These are phyloP conservation scores for Melangyna quadrimaculata DNA, from an alignment of 2,888 invertebrate species.

Conservation along the genomic window DNA sequence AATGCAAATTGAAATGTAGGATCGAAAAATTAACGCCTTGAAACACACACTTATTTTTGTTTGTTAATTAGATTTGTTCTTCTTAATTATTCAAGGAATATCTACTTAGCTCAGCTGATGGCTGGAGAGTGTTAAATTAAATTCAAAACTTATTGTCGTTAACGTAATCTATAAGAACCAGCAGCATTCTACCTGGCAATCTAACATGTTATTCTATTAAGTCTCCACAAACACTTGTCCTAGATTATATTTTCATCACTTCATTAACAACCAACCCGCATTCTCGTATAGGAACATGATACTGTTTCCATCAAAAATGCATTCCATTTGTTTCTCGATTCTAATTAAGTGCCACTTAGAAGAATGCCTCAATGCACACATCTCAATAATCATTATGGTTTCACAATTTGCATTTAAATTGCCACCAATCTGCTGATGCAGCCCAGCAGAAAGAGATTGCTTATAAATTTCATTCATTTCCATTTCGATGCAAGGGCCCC, in stretches of 20 bases:
- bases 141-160: neutral
- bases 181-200: neutral
- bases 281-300: neutral
- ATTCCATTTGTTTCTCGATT: neutral
- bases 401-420: slow-evolving; percentile 65
- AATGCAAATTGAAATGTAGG: no score
- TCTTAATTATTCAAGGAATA: no score
- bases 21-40: no score
- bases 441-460: neutral
- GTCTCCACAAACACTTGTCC: neutral
- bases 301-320: neutral
- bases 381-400: slow-evolving; percentile 56
- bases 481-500: neutral
- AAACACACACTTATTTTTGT: neutral
- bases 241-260: neutral
- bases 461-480: slow-evolving; percentile 40
- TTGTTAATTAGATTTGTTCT: no score
- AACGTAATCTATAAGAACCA: neutral
- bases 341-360: slow-evolving; percentile 65
- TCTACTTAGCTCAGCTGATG: no score
- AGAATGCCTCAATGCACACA: slow-evolving; percentile 56
- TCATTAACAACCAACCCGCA: neutral
- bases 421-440: slow-evolving; percentile 44
- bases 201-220: neutral
- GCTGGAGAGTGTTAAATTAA: neutral